Conservation (phyloP, 35 echinoderm and acorn worm genomes). For the Amphiura filiformis region DNA sequence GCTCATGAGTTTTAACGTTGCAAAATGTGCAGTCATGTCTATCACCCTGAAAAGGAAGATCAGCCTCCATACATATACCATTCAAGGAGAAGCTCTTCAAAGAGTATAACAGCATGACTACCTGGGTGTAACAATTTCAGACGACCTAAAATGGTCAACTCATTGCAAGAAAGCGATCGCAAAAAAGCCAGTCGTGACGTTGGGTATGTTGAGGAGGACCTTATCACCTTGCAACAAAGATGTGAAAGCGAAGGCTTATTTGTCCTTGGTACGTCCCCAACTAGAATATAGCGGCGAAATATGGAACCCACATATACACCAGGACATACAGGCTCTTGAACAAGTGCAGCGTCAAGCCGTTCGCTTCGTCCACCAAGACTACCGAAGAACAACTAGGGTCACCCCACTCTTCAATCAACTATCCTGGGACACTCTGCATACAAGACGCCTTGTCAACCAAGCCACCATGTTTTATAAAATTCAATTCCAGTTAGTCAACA, state of each 20-base stretch:
- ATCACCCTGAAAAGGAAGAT: slow-evolving; percentile 35
- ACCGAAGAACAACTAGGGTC: background rate
- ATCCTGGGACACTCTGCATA: slow-evolving; percentile 32
- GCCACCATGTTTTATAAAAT: slow-evolving; percentile 25
- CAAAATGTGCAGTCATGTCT: slow-evolving; percentile 28
- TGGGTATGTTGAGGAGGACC: slow-evolving; percentile 26
- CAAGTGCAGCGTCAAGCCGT: slow-evolving; percentile 21
- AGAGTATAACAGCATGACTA: slow-evolving; percentile 29
- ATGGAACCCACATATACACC: slow-evolving; percentile 39
- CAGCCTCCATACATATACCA: slow-evolving; percentile 23
- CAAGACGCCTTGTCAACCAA: slow-evolving; percentile 17
- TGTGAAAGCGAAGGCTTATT: slow-evolving; percentile 29
- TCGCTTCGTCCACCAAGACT: slow-evolving; percentile 41
- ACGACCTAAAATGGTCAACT: slow-evolving; percentile 28
- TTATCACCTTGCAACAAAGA: slow-evolving; percentile 29
- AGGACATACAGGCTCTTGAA: slow-evolving; percentile 16
- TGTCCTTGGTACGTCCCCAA: slow-evolving; percentile 33
- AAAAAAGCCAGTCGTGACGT: background rate
- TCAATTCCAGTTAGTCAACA: slow-evolving; percentile 24
- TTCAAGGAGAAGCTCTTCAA: background rate
- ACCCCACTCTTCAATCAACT: slow-evolving; percentile 10
- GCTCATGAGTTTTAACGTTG: slow-evolving; percentile 49
- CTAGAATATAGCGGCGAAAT: slow-evolving; percentile 32
- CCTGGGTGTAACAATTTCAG: slow-evolving; percentile 31
- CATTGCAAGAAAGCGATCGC: slow-evolving; percentile 5